Percentiles rank a stretch among this genome's conserved stretches.
phyloP scores from a whole-genome alignment of 2,113 vertebrate genomes.

The crab-eating macaque (Macaca fascicularis) region DNA sequence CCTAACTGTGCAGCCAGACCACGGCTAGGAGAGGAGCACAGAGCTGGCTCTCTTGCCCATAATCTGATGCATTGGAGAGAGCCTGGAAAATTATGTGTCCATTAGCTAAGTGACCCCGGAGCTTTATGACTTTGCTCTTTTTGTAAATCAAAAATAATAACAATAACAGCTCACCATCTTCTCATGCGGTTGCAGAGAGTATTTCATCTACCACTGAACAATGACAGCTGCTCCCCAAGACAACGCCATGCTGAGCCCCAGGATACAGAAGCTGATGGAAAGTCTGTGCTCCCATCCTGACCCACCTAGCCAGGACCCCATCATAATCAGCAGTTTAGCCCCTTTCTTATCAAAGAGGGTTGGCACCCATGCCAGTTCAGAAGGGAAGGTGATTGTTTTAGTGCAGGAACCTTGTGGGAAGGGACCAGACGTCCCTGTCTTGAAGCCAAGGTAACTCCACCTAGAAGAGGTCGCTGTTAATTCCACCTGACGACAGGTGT shows the following conservation, averaged over 20 bases:
- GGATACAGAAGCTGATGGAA: neutral
- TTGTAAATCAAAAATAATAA: conserved; percentile 73
- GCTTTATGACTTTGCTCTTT: conserved; percentile 61
- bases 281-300: neutral
- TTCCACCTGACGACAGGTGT: neutral
- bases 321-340: neutral
- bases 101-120: conserved; percentile 65
- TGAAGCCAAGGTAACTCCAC: neutral
- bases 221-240: neutral
- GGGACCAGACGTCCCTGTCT: neutral
- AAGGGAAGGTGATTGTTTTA: neutral
- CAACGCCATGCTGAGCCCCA: neutral
- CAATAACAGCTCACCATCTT: conserved; percentile 54
- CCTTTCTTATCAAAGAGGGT: neutral
- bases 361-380: neutral
- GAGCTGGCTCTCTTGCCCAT: neutral
- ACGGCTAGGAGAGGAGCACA: neutral
- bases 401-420: neutral
- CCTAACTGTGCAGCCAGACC: neutral
- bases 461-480: neutral
- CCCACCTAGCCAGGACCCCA: neutral
- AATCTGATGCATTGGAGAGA: neutral
- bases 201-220: conserved; percentile 64
- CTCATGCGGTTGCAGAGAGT: conserved; percentile 37
- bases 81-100: conserved; percentile 57